Evolutionary conservation across 2,888 invertebrate species (phyloP), one percentile per base, ranked within the genome.

Genomic region (Oscheius sp.): DNA sequence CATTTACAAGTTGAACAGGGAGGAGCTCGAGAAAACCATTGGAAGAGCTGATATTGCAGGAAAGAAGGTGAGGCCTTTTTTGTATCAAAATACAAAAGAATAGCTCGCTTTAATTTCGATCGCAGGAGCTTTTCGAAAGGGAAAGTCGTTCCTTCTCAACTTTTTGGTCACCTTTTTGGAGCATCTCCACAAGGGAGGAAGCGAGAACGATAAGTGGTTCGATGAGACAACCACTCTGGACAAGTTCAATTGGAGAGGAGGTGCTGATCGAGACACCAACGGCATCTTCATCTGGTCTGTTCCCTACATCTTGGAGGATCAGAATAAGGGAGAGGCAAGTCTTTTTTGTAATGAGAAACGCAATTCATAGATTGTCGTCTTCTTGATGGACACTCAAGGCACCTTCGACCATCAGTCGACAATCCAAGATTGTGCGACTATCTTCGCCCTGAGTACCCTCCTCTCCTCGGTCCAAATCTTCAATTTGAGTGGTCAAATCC

Each of bases 261-360:
- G 81, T 20, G 29, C 66, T 33, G 76, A 81, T 23, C 65, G 82
- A 1, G 81, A 83, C 65, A 81, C 81, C 8, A 78, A 95, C 29
- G 96, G 96, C 63, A 96, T 97, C 77, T 90, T 96, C 67, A 91
- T 96, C 91, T 97, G 96, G 96, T 94, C 93, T 2, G 93, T 96
- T 87, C 92, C 95, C 61, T 96, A 94, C 88, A 90, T 93, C 17
- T 71, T 87, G 15, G 86, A 82, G 67, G 77, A 83, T 50, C 80
- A 86, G 1, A 78, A 79, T 70, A 87, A 87, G 37, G 88, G 89
- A 74, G 86, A 89, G 84, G 87, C 58, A 25, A 20, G 31, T 17
- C 33, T 31, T 29, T 10, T 31, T 20, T 20, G 4, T n/a, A 15
- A n/a, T 10, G 17, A 25, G 3, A 8, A 20, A 10, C 48, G 29